Evolutionary conservation across 2,888 invertebrate genomes (phyloP), one percentile per base, ranked within the genome.

Genomic region (Sarcophaga carnaria): DNA sequence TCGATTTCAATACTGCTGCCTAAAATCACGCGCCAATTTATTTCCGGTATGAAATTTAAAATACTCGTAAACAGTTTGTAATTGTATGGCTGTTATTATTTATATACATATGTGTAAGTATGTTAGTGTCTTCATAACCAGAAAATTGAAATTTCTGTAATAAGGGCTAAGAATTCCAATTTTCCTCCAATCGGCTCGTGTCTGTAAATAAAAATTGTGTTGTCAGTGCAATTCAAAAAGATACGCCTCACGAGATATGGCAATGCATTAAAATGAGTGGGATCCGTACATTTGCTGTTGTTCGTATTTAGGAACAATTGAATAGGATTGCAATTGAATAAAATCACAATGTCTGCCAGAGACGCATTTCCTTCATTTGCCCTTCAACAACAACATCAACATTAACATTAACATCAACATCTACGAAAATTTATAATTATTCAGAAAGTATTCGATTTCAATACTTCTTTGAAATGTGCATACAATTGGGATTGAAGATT

Each of bases 361-460:
- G 70, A 37, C 37, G 80, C 66, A 87, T 78, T 87, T 87, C 86
- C 86, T 87, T 59, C 67, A 70, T 83, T 80, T 74, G 86, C 86
- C 83, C 83, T 83, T 77, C 74, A 83, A 27, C 72, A 83, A 49
- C 67, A 69, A 67, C 78, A 75, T 59, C 62, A 59, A 25, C 45
- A 63, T 25, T 2, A 27, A 25, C 22, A 63, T 25, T 4, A 27
- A 25, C 22, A 63, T 25, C 6, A 27, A 83, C 54, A 72, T 37
- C 45, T 22, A 67, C 27, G 4, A 4, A 47, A 47, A 69, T 54
- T 17, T 54, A 17, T 54, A 54, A 17, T 12, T 12, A 54, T 17
- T 54, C 70, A 49, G 47, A 77, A 77, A 87, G 87, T 87, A 87
- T 87, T 87, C 17, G 71, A 79, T 87, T 87, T 87, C 87, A 87